Percentiles rank a stretch among this genome's conserved stretches.
Evolutionary conservation across 2,113 vertebrate genomes (phyloP).

Genomic region (Pardalotus punctatus): DNA sequence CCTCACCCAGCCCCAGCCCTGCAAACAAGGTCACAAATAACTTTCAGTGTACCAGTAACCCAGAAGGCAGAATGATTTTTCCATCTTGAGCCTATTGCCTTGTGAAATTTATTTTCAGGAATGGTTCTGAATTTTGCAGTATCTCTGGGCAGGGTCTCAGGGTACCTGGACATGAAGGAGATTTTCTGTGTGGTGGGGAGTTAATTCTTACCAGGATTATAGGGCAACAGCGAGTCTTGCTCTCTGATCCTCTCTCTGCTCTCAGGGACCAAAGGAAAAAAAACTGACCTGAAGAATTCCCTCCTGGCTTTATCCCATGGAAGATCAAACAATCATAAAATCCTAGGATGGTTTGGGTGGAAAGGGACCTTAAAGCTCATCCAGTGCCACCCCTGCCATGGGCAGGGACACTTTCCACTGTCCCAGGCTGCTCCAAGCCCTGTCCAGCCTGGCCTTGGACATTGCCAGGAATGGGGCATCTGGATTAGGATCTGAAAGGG

Average conservation of each 20-base stretch:
- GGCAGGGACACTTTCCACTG: background rate
- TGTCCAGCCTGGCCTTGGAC: rapidly evolving
- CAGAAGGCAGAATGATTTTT: background rate
- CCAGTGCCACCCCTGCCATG: background rate
- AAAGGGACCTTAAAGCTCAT: background rate
- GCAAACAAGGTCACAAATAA: background rate
- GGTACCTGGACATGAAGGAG: background rate
- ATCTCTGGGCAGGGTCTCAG: background rate
- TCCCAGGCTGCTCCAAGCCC: background rate
- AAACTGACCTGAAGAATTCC: background rate
- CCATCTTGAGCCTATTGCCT: background rate
- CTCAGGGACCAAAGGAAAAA: background rate
- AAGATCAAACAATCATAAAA: background rate
- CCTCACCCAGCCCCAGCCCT: background rate
- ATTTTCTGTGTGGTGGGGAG: background rate
- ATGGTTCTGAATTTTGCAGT: background rate
- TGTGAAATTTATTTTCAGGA: background rate
- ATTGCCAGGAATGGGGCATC: background rate
- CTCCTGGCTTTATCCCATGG: background rate
- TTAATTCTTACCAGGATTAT: background rate
- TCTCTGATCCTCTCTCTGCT: background rate
- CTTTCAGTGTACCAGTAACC: background rate
- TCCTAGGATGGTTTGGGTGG: background rate
- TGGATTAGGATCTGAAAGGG: background rate
- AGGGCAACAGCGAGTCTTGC: background rate